Evolutionary conservation across 2,888 invertebrate species (phyloP).

Genomic region (Spicauda simplicius): DNA sequence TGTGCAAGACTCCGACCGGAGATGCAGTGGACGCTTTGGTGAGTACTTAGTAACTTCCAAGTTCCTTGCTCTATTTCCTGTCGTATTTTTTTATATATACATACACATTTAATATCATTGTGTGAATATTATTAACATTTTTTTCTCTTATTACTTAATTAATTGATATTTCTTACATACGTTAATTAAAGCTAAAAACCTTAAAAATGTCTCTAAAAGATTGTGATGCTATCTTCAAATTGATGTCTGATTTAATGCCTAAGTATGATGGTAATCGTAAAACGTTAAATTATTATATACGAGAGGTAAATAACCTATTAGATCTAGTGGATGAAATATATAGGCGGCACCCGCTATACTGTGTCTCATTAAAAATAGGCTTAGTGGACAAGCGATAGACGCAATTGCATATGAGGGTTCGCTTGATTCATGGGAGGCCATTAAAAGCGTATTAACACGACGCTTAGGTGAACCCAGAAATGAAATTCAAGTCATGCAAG

Average conservation of each 20-base stretch:
- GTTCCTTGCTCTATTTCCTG: constrained; percentile 35
- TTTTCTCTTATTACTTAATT: not conserved
- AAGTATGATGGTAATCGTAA: constrained; percentile 13
- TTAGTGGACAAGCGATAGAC: constrained; percentile 35
- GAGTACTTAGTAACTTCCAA: constrained; percentile 34
- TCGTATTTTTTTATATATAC: constrained; percentile 13
- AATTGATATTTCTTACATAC: not conserved
- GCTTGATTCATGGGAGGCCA: constrained; percentile 20
- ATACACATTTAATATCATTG: constrained; percentile 10
- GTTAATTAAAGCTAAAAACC: not conserved
- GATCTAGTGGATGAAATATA: not conserved
- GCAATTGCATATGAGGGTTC: constrained; percentile 29
- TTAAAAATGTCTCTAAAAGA: constrained; percentile 20
- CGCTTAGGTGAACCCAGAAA: constrained; percentile 25
- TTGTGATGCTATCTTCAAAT: constrained; percentile 10
- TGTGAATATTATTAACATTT: constrained; percentile 27
- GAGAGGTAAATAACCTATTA: constrained; percentile 6
- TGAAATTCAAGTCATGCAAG: constrained; percentile 35
- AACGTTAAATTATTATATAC: constrained; percentile 10
- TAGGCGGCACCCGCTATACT: constrained; percentile 2
- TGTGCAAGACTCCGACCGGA: constrained; percentile 26
- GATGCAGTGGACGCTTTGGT: constrained; percentile 31
- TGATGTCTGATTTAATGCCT: constrained; percentile 10
- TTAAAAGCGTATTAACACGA: constrained; percentile 7
- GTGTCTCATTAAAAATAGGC: constrained; percentile 29